phyloP scores from a whole-genome alignment of 2,113 vertebrate genomes.

The Casuarius casuarius region DNA sequence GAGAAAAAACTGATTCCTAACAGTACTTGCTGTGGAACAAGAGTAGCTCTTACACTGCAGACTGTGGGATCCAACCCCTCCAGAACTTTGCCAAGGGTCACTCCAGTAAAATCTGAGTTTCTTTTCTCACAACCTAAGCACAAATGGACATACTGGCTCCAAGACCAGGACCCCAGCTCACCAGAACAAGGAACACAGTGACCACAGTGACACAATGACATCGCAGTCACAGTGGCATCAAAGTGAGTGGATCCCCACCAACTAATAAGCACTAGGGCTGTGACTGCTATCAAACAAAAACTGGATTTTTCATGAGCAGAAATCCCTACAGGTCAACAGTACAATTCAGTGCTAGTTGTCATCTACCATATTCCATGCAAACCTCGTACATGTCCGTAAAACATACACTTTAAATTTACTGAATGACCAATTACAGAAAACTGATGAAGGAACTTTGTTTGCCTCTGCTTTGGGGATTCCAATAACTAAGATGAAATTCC shows the following conservation, averaged over 20 bases:
- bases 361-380: background rate
- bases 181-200: background rate
- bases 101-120: background rate
- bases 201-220: too few species aligned
- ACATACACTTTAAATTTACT: background rate
- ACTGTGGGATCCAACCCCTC: background rate
- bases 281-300: background rate
- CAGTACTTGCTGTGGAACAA: background rate
- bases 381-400: background rate
- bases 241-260: background rate
- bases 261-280: background rate
- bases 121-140: background rate
- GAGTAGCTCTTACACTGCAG: background rate
- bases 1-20: background rate
- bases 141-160: background rate
- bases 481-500: background rate
- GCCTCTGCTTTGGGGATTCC: background rate
- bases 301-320: background rate
- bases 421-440: background rate
- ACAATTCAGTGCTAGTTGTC: background rate
- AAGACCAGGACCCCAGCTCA: background rate
- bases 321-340: background rate
- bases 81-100: background rate
- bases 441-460: background rate
- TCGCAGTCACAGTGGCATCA: too few species aligned